Conservation (phyloP, 2,888 invertebrate genomes). For the Microctonus brassicae region DNA sequence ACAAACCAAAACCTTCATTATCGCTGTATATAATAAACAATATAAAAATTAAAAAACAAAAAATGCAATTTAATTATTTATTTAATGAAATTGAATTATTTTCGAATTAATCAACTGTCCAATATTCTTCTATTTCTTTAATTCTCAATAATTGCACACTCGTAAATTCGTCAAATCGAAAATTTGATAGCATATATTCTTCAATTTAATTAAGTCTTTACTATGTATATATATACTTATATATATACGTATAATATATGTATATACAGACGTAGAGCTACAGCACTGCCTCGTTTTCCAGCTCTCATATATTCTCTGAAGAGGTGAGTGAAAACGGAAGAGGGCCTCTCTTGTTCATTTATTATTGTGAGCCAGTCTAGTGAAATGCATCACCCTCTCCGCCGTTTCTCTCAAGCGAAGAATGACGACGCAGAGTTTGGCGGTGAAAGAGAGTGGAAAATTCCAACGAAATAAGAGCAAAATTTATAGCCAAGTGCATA, state of each 20-base stretch:
- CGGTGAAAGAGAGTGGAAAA: background rate
- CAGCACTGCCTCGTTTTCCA: background rate
- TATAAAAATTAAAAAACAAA: no score
- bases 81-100: no score
- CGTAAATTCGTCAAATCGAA: constrained; percentile 4
- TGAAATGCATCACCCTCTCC: background rate
- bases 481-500: background rate
- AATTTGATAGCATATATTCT: constrained; percentile 33
- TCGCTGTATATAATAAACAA: no score
- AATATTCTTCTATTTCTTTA: background rate
- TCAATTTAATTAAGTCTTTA: constrained; percentile 32
- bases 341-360: background rate
- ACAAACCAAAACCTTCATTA: no score
- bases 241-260: no score
- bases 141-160: constrained; percentile 1
- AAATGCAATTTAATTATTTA: no score
- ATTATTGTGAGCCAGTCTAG: constrained; percentile 7
- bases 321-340: background rate
- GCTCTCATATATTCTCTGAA: background rate
- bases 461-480: background rate
- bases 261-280: background rate
- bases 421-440: background rate
- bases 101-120: background rate
- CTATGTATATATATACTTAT: background rate
- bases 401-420: background rate